Evolutionary conservation across 2,888 invertebrate genomes (phyloP).

Genomic region (Ametastegia equiseti): DNA sequence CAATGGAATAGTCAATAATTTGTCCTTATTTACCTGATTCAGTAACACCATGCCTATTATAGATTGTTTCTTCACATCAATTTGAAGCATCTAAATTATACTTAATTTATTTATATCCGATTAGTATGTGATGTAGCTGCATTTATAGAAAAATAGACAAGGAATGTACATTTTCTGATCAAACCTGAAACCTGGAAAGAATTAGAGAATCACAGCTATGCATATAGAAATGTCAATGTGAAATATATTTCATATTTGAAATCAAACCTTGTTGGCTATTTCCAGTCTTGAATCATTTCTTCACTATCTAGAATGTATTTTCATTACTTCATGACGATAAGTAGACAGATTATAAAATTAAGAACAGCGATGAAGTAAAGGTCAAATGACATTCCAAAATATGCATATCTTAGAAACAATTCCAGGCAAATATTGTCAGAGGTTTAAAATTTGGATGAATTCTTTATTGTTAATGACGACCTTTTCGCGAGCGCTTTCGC

Average conservation of each 20-base stretch:
- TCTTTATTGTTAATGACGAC: slow-evolving; percentile 74
- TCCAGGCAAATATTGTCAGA: slow-evolving; percentile 33
- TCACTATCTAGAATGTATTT: no score
- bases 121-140: slow-evolving; percentile 23
- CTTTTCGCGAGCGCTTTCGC: slow-evolving; percentile 78
- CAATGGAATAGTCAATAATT: slow-evolving; percentile 13
- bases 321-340: background rate
- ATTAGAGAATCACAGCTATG: background rate
- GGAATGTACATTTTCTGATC: slow-evolving; percentile 38
- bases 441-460: background rate
- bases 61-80: background rate
- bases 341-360: background rate
- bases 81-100: background rate
- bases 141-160: slow-evolving; percentile 31
- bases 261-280: background rate
- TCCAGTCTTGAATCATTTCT: no score
- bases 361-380: background rate
- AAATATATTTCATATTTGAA: background rate
- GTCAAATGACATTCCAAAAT: background rate
- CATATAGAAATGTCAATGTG: slow-evolving; percentile 23
- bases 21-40: background rate
- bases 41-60: no score
- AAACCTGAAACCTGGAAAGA: slow-evolving; percentile 15
- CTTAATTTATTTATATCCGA: background rate
- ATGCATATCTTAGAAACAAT: slow-evolving; percentile 30